These are phyloP conservation scores for Phymatocera aterrima DNA, from an alignment of 2,888 invertebrate species.

Conservation along the genomic window DNA sequence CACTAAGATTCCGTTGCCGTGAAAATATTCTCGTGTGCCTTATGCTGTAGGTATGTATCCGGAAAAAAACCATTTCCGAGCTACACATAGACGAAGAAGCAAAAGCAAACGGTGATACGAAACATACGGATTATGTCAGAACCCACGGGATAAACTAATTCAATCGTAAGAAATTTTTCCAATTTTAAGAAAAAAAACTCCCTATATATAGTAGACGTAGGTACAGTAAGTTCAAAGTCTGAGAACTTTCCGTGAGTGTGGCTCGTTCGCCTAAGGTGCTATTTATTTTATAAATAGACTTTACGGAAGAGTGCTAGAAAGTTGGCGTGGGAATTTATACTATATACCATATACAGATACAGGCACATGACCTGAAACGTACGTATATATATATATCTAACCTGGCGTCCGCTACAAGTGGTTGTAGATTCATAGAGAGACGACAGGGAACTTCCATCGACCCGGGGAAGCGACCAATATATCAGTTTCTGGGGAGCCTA, in stretches of 20 bases:
- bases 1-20: no score
- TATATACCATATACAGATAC: neutral
- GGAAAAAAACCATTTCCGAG: no score
- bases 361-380: neutral
- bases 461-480: neutral
- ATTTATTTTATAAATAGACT: slow-evolving; percentile 36
- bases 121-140: no score
- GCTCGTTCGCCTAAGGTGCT: slow-evolving; percentile 24
- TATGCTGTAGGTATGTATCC: no score
- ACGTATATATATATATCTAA: neutral
- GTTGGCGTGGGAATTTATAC: neutral
- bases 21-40: no score
- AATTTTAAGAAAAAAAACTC: neutral
- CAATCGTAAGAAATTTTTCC: neutral
- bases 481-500: no score
- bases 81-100: no score
- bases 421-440: slow-evolving; percentile 3
- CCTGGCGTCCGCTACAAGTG: slow-evolving; percentile 29
- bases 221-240: neutral
- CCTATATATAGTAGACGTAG: no score
- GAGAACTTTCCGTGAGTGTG: neutral
- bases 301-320: slow-evolving; percentile 15
- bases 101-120: no score
- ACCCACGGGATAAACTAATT: neutral
- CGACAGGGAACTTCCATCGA: neutral